Evolutionary conservation across 1,140 invertebrate species (phyloP), one percentile per base, ranked within the genome.

Genomic region (Bathynomus jamesi): DNA sequence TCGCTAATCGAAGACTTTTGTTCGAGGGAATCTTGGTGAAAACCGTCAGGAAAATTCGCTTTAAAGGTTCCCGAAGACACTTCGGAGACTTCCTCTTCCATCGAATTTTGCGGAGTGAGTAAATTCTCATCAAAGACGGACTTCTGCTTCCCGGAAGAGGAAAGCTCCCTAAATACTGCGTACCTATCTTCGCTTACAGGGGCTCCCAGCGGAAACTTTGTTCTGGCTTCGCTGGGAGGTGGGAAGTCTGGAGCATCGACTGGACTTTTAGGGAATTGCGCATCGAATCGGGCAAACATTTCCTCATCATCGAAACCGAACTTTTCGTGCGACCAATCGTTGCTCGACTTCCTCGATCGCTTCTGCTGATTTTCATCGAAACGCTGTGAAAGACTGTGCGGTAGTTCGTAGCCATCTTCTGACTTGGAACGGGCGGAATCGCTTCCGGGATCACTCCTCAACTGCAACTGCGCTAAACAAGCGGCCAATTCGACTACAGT

Each of bases 111-210:
- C 24, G 75, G 75, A n/a, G 75, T 77, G 11, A 77, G 61, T 29
- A 77, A 77, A 28, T 77, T 77, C 67, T 77, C 75, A 67, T 77
- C 75, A 70, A 77, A 77, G 25, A 77, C 75, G 46, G 75, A 77
- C 46, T 74, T 74, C 30, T 77, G 75, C 29, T 77, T 77, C 5
- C 61, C 69, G 4, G 73, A 70, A n/a, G 65, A 69, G 25, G 75
- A 73, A 17, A 77, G 72, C 69, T 77, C 75, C 25, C 75, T 67
- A 46, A 77, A 77, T 21, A 77, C 75, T 25, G 75, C 75, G 65
- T 77, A 77, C 17, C 75, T 68, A 46, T 77, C 75, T 62, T 77
- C 75, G 72, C 75, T 77, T 28, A 77, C 75, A n/a, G 75, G 75
- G 13, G 75, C 75, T 24, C 75, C 75, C 3, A 77, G 66, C 62